phyloP scores from a whole-genome alignment of 2,888 invertebrate genomes.

The Neoascia interrupta region DNA sequence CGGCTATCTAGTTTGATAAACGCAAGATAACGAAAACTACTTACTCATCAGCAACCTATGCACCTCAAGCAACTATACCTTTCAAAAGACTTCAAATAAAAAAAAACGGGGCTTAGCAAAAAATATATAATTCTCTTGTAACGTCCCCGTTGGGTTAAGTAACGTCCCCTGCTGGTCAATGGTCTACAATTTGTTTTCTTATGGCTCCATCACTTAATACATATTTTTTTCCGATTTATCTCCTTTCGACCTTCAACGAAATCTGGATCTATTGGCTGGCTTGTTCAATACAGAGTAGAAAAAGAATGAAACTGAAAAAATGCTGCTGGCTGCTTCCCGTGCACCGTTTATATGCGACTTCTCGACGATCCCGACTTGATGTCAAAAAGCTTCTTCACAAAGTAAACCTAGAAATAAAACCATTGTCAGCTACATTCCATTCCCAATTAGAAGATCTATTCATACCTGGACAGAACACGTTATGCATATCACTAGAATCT shows the following conservation, averaged over 20 bases:
- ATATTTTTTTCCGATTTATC: conserved; percentile 32
- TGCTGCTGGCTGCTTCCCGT: not conserved
- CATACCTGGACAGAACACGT: conserved; percentile 88
- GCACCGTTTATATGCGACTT: conserved; percentile 75
- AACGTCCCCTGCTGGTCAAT: conserved; percentile 7
- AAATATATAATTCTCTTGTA: conserved; percentile 23
- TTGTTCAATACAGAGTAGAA: conserved; percentile 28
- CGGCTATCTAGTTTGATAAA: no score
- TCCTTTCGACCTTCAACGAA: conserved; percentile 39
- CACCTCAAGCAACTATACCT: no score
- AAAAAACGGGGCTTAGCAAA: no score
- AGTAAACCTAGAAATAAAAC: conserved; percentile 86
- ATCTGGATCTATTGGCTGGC: conserved; percentile 31
- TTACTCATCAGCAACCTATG: no score
- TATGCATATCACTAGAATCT: conserved; percentile 89
- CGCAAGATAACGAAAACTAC: no score
- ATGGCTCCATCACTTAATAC: conserved; percentile 38
- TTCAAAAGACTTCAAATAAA: no score
- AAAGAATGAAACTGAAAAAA: conserved; percentile 19
- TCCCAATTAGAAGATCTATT: not conserved
- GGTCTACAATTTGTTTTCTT: conserved; percentile 27
- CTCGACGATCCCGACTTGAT: conserved; percentile 84
- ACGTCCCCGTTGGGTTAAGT: not conserved
- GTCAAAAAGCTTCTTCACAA: conserved; percentile 93
- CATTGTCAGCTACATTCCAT: no score